Evolutionary conservation across 2,113 vertebrate genomes (phyloP), one percentile per base, ranked within the genome.

Genomic region (Arvicanthis niloticus): DNA sequence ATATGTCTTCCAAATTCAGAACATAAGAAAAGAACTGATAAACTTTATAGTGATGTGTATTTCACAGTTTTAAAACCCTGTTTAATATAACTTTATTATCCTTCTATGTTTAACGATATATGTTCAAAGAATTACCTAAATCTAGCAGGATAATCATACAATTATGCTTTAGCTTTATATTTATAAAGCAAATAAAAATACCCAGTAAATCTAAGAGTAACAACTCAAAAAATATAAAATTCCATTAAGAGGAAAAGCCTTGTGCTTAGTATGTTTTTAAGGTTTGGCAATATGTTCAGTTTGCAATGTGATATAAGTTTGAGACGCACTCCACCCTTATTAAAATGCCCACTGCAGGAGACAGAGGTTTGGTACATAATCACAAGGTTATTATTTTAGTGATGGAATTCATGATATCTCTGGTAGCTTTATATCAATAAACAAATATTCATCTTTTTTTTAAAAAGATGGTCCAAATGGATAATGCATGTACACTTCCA

Each of bases 381-480:
- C 88, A 85, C 93, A 97, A 97, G 91, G 92, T 97, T 97, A 97
- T 98, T 98, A 97, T 98, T 98, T 93, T 98, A 97, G 97, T 86
- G 95, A 98, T 98, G 95, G 84, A 98, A 97, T 96, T 93, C 37
- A 88, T 88, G 96, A 98, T 97, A 98, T 76, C 53, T 95, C 77
- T 75, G 90, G 73, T 95, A 98, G 53, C 78, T 95, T 90, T 97
- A 95, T 89, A 97, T 73, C 67, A 97, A 97, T 96, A 96, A 98
- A 22, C 21, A 91, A 96, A 96, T 53, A 92, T 77, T 96, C 97
- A 91, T 78, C 78, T 34, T 97, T 92, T 96, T 97, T 93, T 96
- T 97, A 51, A 93, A 93, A 91, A 91, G 68, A 87, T 92, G 88
- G 60, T 92, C 91, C 82, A 56, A 78, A 60, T 96, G 24, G 60